Conservation (phyloP, 1,140 invertebrate species). For the Diachasma alloeum region DNA sequence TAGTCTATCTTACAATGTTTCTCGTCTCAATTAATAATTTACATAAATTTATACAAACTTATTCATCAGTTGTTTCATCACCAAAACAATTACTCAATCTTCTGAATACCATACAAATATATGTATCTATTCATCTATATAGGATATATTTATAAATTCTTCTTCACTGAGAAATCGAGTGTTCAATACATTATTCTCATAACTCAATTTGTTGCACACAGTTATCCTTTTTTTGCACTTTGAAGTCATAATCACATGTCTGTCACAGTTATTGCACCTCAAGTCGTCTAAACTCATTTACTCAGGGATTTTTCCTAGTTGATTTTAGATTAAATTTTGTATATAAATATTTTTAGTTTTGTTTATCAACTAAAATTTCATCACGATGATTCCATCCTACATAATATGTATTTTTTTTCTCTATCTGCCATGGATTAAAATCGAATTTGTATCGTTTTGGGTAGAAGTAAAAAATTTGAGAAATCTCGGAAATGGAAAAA, state of each 20-base stretch:
- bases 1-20: background rate
- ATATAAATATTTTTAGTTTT: slow-evolving; percentile 47
- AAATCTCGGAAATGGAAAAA: no score
- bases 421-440: no score
- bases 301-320: background rate
- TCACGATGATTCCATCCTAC: slow-evolving; percentile 39
- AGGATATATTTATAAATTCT: background rate
- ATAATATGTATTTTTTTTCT: slow-evolving; percentile 40
- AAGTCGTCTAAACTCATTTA: slow-evolving; percentile 4
- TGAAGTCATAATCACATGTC: slow-evolving; percentile 62
- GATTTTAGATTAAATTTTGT: slow-evolving; percentile 33
- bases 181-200: background rate
- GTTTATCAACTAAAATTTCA: slow-evolving; percentile 34
- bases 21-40: background rate
- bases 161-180: background rate
- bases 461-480: no score
- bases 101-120: slow-evolving; percentile 5
- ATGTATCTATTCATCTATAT: slow-evolving; percentile 4
- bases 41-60: slow-evolving; percentile 6
- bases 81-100: background rate
- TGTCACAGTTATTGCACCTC: slow-evolving; percentile 49
- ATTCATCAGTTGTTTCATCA: background rate
- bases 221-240: slow-evolving; percentile 49
- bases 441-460: no score
- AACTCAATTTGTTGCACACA: background rate